Conservation (phyloP, 2,888 invertebrate species). For the Synanthedon myopaeformis region DNA sequence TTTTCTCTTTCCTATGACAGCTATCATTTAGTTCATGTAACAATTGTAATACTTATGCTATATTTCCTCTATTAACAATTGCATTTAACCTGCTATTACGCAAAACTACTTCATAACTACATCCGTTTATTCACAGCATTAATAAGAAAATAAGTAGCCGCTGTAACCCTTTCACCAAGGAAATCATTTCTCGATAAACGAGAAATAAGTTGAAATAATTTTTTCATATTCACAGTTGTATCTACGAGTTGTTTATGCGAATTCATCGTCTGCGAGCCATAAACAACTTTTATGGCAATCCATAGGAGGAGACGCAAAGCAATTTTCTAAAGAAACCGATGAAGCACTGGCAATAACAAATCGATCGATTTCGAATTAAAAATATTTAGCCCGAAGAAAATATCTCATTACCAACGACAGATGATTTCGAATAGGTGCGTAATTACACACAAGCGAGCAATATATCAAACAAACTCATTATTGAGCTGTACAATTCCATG, state of each 20-base stretch:
- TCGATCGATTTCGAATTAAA: slow-evolving; percentile 37
- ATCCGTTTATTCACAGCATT: neutral
- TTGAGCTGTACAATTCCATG: slow-evolving; percentile 26
- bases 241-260: neutral
- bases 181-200: slow-evolving; percentile 2
- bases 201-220: neutral
- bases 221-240: neutral
- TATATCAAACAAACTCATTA: slow-evolving; percentile 36
- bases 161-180: slow-evolving; percentile 3
- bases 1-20: neutral
- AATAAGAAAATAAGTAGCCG: slow-evolving; percentile 2
- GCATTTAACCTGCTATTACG: neutral
- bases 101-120: neutral
- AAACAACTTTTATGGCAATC: slow-evolving; percentile 29
- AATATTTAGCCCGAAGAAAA: slow-evolving; percentile 33
- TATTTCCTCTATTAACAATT: neutral
- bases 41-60: neutral
- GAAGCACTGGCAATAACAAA: slow-evolving; percentile 8
- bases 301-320: slow-evolving; percentile 25
- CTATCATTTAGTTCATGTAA: neutral
- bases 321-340: slow-evolving; percentile 30
- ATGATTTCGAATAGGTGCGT: slow-evolving; percentile 42
- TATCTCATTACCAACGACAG: slow-evolving; percentile 34
- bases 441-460: slow-evolving; percentile 38
- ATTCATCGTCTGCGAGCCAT: slow-evolving; percentile 12